A percentile compares a stretch with the other conserved stretches of the same genome.
These are phyloP conservation scores for Cephus spinipes DNA, from an alignment of 2,888 invertebrate species.

Conservation along the genomic window DNA sequence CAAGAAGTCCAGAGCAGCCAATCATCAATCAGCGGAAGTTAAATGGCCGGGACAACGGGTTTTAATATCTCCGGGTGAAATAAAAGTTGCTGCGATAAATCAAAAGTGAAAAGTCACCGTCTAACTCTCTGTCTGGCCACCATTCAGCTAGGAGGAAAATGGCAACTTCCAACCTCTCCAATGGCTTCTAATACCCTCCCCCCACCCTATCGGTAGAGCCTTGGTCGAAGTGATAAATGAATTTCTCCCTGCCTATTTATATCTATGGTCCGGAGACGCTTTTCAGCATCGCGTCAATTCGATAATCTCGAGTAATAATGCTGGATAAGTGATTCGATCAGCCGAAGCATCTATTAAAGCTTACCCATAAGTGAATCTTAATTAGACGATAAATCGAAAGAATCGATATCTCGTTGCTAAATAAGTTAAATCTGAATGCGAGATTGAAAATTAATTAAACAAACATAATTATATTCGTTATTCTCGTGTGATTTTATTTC, in stretches of 20 bases:
- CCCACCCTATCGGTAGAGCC: conserved; percentile 43
- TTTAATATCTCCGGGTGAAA: conserved; percentile 65
- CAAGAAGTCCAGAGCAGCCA: conserved; percentile 45
- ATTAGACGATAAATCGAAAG: neutral
- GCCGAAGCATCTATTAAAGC: neutral
- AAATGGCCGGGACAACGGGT: conserved; percentile 65
- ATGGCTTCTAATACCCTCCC: conserved; percentile 22
- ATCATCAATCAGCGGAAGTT: conserved; percentile 65
- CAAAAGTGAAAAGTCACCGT: conserved; percentile 66
- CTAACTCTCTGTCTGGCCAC: conserved; percentile 48
- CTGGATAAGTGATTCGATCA: neutral
- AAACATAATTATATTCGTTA: conserved; percentile 19
- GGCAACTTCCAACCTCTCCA: conserved; percentile 32
- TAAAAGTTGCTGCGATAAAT: conserved; percentile 66
- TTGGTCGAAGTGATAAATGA: conserved; percentile 59
- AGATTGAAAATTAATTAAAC: conserved; percentile 3
- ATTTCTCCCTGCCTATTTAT: conserved; percentile 46
- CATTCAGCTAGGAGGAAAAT: conserved; percentile 52
- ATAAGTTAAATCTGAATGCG: neutral
- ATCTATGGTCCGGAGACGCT: conserved; percentile 27
- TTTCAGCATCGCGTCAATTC: neutral
- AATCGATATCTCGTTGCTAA: neutral
- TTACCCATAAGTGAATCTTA: neutral
- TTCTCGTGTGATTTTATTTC: neutral
- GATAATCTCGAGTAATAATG: neutral